Conservation (phyloP, 2,113 vertebrate genomes). For the Todiramphus saurophagus region DNA sequence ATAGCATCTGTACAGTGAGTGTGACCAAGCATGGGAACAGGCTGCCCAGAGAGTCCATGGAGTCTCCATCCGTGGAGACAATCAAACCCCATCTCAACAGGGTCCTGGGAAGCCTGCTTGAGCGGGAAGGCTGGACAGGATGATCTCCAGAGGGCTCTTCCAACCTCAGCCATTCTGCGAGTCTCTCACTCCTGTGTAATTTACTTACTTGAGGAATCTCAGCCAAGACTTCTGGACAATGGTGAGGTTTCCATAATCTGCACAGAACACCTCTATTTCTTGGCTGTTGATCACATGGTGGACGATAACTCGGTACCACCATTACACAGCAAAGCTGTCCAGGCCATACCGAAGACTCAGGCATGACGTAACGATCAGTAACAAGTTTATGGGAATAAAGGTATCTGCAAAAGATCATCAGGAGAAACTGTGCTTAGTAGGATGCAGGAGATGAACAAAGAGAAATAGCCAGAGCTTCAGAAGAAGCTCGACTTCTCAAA, state of each 20-base stretch:
- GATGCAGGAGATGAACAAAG: not conserved
- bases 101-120: not conserved
- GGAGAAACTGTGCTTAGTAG: not conserved
- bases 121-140: not conserved
- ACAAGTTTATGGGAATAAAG: constrained; percentile 84
- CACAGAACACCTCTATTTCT: constrained; percentile 88
- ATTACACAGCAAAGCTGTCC: constrained; percentile 89
- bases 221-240: constrained; percentile 76
- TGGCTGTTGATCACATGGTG: constrained; percentile 77
- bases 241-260: constrained; percentile 84
- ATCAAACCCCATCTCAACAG: not conserved
- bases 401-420: constrained; percentile 69
- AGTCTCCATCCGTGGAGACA: not conserved
- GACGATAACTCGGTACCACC: constrained; percentile 91
- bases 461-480: not conserved
- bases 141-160: not conserved
- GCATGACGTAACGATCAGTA: constrained; percentile 83
- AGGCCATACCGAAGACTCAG: constrained; percentile 73
- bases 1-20: not conserved
- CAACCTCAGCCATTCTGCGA: rapidly evolving
- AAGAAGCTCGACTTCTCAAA: not conserved
- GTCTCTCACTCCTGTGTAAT: rapidly evolving
- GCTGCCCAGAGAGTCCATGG: not conserved
- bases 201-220: constrained; percentile 90
- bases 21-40: not conserved